Conservation (phyloP, 2,888 invertebrate species). For the Cyaniris semiargus region DNA sequence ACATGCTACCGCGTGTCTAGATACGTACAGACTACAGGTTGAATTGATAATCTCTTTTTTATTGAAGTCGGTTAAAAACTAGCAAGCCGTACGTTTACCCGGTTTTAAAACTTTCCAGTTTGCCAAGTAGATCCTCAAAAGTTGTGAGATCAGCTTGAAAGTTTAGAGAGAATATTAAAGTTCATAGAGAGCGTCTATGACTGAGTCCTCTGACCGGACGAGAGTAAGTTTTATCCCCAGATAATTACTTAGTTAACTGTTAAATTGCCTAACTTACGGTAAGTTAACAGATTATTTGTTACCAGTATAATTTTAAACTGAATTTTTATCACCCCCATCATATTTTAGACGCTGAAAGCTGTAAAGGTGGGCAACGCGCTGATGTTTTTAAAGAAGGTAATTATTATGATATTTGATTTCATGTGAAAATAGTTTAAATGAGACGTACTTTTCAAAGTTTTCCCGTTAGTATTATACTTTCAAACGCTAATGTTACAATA, state of each 20-base stretch:
- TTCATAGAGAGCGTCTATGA: neutral
- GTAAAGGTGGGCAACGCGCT: too few species aligned
- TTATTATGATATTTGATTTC: too few species aligned
- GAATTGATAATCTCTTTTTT: too few species aligned
- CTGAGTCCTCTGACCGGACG: neutral
- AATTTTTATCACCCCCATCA: neutral
- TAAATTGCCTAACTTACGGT: neutral
- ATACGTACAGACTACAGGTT: too few species aligned
- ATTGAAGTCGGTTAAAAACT: too few species aligned
- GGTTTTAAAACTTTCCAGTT: neutral
- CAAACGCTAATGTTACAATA: too few species aligned
- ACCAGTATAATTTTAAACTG: neutral
- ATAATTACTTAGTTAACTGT: neutral
- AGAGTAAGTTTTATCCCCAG: neutral
- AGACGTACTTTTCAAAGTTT: too few species aligned
- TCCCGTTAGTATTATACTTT: too few species aligned
- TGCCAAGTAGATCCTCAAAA: neutral
- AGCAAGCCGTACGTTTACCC: neutral
- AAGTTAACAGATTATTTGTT: neutral
- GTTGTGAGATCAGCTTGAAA: neutral
- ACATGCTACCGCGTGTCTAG: too few species aligned
- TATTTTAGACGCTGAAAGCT: neutral
- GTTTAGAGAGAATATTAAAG: conserved; percentile 1
- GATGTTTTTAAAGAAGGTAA: too few species aligned
- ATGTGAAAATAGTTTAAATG: too few species aligned